These are phyloP conservation scores for Oikopleura dioica DNA, from an alignment of 23 tunicate species.

Conservation along the genomic window DNA sequence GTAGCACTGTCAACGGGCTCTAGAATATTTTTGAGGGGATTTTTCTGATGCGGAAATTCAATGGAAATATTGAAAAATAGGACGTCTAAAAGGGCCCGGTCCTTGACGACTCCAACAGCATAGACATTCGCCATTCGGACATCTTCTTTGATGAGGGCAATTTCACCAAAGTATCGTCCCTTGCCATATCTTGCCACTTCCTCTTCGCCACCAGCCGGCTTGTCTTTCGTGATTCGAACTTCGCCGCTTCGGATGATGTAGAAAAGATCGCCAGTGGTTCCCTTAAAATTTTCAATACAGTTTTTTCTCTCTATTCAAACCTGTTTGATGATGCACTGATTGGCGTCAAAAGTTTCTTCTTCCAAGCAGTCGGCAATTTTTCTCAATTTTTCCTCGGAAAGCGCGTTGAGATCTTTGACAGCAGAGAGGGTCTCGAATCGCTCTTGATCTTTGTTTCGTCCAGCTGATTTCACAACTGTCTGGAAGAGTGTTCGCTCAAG, in stretches of 20 bases:
- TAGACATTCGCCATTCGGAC: conserved; percentile 56
- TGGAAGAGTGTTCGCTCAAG: conserved; percentile 34
- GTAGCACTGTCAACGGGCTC: no score
- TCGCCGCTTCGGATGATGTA: conserved; percentile 53
- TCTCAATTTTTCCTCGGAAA: conserved; percentile 49
- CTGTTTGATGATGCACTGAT: conserved; percentile 64
- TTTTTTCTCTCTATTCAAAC: neutral
- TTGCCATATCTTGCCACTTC: conserved; percentile 20
- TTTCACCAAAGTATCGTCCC: conserved; percentile 64
- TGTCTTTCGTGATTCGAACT: conserved; percentile 47
- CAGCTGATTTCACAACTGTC: conserved; percentile 46
- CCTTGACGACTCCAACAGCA: conserved; percentile 19
- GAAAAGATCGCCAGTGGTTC: conserved; percentile 52
- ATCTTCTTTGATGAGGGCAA: conserved; percentile 61
- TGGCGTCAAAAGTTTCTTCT: conserved; percentile 24
- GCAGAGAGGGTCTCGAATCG: conserved; percentile 18
- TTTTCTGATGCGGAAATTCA: no score
- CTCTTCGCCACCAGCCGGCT: neutral
- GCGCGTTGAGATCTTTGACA: conserved; percentile 34
- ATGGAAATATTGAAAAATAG: no score
- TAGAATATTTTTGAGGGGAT: no score
- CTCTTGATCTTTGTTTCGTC: conserved; percentile 16
- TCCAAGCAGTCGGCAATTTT: conserved; percentile 73
- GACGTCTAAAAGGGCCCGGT: no score
- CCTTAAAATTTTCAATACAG: conserved; percentile 13